These are phyloP conservation scores for Cossypha heuglini DNA, from an alignment of 2,797 vertebrate genomes.

Conservation along the genomic window DNA sequence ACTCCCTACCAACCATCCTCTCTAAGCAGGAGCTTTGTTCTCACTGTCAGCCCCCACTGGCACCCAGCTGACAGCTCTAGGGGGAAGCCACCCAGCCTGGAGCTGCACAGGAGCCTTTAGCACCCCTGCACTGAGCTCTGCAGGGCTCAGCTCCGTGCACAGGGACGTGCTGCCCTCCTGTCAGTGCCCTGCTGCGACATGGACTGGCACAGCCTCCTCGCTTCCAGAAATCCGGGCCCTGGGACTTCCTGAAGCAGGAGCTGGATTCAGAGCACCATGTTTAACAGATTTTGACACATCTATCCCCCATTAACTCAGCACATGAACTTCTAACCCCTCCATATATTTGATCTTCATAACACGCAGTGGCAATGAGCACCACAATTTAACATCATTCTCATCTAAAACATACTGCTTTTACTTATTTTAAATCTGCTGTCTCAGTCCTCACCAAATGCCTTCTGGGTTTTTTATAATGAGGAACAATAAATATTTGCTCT, in stretches of 20 bases:
- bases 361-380: background rate
- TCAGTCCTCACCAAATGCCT: background rate
- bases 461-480: background rate
- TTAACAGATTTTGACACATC: background rate
- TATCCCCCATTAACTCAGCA: background rate
- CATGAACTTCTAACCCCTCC: background rate
- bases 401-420: background rate
- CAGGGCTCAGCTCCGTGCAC: background rate
- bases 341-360: background rate
- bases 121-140: background rate
- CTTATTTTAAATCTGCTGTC: background rate
- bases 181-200: rapidly evolving
- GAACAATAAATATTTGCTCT: background rate
- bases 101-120: background rate
- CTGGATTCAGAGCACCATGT: background rate
- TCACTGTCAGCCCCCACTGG: background rate
- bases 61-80: background rate
- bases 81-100: rapidly evolving
- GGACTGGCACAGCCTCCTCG: rapidly evolving
- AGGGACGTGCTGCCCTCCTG: rapidly evolving
- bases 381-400: background rate
- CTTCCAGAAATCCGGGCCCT: background rate
- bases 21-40: rapidly evolving
- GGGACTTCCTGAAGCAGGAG: background rate
- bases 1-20: background rate